These are phyloP conservation scores for Monopterus albus DNA, from an alignment of 2,113 vertebrate genomes.

Conservation along the genomic window DNA sequence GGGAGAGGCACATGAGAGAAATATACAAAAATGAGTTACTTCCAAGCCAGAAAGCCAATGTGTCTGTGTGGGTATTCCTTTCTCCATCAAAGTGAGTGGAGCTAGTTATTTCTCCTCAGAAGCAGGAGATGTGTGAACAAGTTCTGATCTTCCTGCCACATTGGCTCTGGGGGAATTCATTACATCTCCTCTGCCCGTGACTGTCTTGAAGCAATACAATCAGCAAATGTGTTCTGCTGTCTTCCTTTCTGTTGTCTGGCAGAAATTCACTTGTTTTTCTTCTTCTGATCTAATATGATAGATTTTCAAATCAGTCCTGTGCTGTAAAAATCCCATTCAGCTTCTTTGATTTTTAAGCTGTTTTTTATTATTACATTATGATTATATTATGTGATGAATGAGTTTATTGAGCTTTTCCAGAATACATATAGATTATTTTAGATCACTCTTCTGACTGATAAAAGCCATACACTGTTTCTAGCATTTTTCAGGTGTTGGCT, in stretches of 20 bases:
- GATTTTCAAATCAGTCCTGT: not conserved
- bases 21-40: constrained; percentile 47
- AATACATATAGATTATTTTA: no score
- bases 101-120: constrained; percentile 75
- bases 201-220: constrained; percentile 42
- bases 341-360: no score
- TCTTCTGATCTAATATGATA: constrained; percentile 1
- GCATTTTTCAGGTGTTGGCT: not conserved
- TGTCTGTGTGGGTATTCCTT: constrained; percentile 13
- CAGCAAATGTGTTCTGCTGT: constrained; percentile 54
- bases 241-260: constrained; percentile 49
- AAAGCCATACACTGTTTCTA: no score
- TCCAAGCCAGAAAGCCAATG: constrained; percentile 29
- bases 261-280: constrained; percentile 23
- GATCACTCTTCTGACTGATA: no score
- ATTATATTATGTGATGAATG: not conserved
- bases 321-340: not conserved
- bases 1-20: constrained; percentile 19
- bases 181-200: constrained; percentile 58
- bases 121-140: constrained; percentile 69
- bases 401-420: no score
- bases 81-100: constrained; percentile 70
- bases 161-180: constrained; percentile 70
- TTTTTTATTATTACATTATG: not conserved
- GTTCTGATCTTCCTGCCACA: constrained; percentile 64